Conservation (phyloP, 2,888 invertebrate genomes). For the Alitta virens region DNA sequence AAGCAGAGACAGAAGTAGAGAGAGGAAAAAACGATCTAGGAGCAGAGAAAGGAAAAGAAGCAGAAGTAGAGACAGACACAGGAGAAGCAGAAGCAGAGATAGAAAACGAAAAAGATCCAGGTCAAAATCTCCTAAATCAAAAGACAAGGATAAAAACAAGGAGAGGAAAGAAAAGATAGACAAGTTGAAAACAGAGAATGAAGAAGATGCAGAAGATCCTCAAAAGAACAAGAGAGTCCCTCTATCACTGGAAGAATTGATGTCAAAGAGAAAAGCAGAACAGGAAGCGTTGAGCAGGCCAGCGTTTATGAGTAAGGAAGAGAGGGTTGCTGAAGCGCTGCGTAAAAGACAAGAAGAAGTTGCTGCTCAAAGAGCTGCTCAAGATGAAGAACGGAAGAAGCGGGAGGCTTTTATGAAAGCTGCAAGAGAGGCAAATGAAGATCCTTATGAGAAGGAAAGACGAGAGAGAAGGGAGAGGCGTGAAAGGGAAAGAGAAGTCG, state of each 20-base stretch:
- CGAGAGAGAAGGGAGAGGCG: slow-evolving; percentile 32
- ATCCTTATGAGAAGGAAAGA: slow-evolving; percentile 31
- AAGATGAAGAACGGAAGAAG: slow-evolving; percentile 70
- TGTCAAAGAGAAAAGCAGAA: slow-evolving; percentile 94
- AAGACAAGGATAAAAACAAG: slow-evolving; percentile 57
- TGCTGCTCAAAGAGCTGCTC: slow-evolving; percentile 72
- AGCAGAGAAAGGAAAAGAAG: slow-evolving; percentile 23
- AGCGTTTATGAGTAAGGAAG: slow-evolving; percentile 93
- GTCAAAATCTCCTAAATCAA: slow-evolving; percentile 20
- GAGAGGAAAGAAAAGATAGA: slow-evolving; percentile 18
- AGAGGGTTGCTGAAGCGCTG: slow-evolving; percentile 85
- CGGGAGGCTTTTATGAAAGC: slow-evolving; percentile 61
- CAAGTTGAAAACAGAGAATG: not conserved
- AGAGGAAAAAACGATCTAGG: not conserved
- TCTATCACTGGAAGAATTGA: slow-evolving; percentile 88
- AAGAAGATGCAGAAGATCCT: slow-evolving; percentile 23
- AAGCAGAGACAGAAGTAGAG: not conserved
- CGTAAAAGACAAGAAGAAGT: slow-evolving; percentile 84
- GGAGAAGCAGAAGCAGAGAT: not conserved
- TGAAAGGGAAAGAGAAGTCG: slow-evolving; percentile 39
- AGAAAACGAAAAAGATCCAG: slow-evolving; percentile 34
- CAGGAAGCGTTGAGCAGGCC: slow-evolving; percentile 94
- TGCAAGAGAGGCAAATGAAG: slow-evolving; percentile 46
- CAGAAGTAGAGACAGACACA: slow-evolving; percentile 26
- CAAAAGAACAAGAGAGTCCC: slow-evolving; percentile 66